Evolutionary conservation across 2,797 vertebrate genomes (phyloP), one percentile per base, ranked within the genome.

Genomic region (Chaetophractus vellerosus): DNA sequence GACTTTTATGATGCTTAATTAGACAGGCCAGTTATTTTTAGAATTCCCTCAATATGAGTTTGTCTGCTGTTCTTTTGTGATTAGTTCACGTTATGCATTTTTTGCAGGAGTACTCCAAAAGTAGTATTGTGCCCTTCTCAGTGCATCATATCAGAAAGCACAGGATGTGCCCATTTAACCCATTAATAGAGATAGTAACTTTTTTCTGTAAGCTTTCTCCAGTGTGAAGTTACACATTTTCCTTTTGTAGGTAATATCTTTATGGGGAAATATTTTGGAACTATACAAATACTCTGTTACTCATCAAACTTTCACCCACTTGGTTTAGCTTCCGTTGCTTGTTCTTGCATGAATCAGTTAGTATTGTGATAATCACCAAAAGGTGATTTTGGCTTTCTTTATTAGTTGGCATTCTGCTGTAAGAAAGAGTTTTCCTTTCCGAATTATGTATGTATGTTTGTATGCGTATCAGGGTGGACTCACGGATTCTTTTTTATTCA

Each of bases 61-160:
- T 92, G 23, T 64, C 36, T 91, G 28, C 75, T 89, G 7, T 69
- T 68, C 19, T n/a, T 78, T 91, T 38, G 57, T 71, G 38, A 45
- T 93, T 83, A 80, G 28, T 92, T 94, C 16, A 68, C 16, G n/a
- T n/a, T 86, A 45, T 83, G 12, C 18, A 5, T 91, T 83, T 94
- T 92, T 78, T 48, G 31, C 89, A 91, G 93, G 61, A 90, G 12
- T 69, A 63, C 33, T 78, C 52, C 45, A 91, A 50, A 93, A 95
- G 33, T 63, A n/a, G 59, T 79, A 38, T 0, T 81, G 24, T 69
- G 68, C 89, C 16, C 12, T 66, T 74, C 2, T 64, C 52, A 36
- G 1, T 50, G 2, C 2, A 33, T 31, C 1, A 16, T 61, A 61
- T 63, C 12, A 68, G 52, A 48, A 95, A 69, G 23, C 24, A 45